These are phyloP conservation scores for Melangyna quadrimaculata DNA, from an alignment of 2,888 invertebrate species.

Conservation along the genomic window DNA sequence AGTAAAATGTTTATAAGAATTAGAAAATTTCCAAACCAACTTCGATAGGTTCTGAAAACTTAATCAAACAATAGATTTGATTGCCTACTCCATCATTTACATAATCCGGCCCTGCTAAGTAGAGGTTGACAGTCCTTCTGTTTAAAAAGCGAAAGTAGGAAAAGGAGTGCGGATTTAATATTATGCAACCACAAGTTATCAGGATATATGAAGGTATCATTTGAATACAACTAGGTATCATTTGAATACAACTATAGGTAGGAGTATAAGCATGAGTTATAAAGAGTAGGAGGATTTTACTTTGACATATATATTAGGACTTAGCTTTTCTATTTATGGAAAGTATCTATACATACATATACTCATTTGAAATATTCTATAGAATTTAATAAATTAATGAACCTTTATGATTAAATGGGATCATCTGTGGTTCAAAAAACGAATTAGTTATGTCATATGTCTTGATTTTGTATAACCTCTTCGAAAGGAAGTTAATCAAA, in stretches of 20 bases:
- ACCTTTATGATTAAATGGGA: background rate
- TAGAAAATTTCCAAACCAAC: too few species aligned
- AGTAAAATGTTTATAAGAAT: background rate
- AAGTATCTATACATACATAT: background rate
- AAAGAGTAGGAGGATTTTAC: background rate
- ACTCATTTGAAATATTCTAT: background rate
- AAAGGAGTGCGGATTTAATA: conserved; percentile 9
- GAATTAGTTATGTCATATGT: background rate
- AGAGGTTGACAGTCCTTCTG: background rate
- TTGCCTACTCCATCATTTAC: too few species aligned
- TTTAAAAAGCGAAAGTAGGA: background rate
- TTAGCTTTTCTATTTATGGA: background rate
- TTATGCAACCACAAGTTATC: conserved; percentile 8
- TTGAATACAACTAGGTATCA: too few species aligned
- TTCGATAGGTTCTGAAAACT: background rate
- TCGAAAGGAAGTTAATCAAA: background rate
- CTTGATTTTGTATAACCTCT: background rate
- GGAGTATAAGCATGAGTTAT: background rate
- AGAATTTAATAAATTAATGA: background rate
- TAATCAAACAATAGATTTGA: background rate
- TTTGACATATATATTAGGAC: background rate
- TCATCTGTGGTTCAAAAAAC: background rate
- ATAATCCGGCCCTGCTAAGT: background rate
- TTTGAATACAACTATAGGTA: background rate
- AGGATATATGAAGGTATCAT: background rate